Base-by-base conservation (phyloP, 2,888 invertebrate species). In the Netelia fuscicornis region DNA sequence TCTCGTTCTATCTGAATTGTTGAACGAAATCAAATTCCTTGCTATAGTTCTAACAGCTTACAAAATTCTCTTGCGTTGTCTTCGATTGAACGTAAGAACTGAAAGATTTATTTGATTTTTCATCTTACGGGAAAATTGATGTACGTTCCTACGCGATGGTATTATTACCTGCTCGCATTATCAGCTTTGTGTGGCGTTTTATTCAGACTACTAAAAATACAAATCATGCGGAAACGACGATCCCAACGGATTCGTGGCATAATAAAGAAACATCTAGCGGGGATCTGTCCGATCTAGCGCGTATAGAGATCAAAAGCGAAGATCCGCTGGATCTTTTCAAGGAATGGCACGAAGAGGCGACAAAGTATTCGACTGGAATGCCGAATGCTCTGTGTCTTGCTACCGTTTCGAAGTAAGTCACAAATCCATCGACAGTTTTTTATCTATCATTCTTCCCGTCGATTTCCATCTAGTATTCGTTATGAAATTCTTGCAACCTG, bases 271-370 rank as follows among this genome's bases (percentile, higher is more conserved):
- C 62, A 13, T 30, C 72, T 2, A 58, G 62, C 8, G 44, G 52
- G 13, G 83, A 71, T 54, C 62, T 44, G n/a, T 94, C 94, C 0
- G 93, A 90, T 65, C 82, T 95, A 54, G 93, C 94, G 44, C 90
- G 86, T 58, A 94, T 95, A 75, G 91, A 93, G 17, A 83, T 93
- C 1, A 88, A 91, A 10, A 89, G 91, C 9, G 90, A 92, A 25
- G 90, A 94, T 88, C 95, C 95, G 1, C 90, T 94, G 67, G 91
- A 92, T n/a, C 90, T 95, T 74, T 95, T 95, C 89, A 92, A 90
- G 42, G 90, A 92, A 44, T 95, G 95, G 95, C 90, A 93, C 75
- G 85, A 91, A 10, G 94, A 94, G 71, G 92, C 92, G 0, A 88
- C 87, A 52, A 87, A 80, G 80, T 90, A 89, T 81, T 89, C 88